Base-by-base conservation (phyloP, 2,113 vertebrate species). In the Rhipidura dahli region DNA sequence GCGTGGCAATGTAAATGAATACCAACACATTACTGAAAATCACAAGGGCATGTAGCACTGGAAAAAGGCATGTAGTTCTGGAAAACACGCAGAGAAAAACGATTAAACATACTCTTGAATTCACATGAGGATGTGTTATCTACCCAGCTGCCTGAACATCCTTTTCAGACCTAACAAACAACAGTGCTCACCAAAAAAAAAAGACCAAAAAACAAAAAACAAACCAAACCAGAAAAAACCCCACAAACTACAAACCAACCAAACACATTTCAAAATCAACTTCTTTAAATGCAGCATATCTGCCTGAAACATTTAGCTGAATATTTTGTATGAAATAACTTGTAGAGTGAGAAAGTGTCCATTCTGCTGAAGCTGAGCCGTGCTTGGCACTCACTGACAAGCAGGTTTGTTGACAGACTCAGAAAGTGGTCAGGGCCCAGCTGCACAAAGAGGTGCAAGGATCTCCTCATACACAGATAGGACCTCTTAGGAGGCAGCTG, bases 81-180 rank as follows among this genome's bases (percentile, higher is more conserved):
- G 59, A 71, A 80, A 88, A 56, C 15, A 65, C 0, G 8, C 11
- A 71, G 53, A n/a, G 26, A 83, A n/a, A 75, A 72, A 51, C n/a
- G 79, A 35, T 31, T 20, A 64, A 94, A 65, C 14, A 22, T 3
- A 31, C 19, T 60, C 56, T 1, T 21, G n/a, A 92, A 76, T 6
- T 18, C 15, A 51, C 33, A 31, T 14, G 31, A 90, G 77, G 60
- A 49, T 70, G 11, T 65, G 24, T 59, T 83, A 94, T 96, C 96
- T 95, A 97, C 95, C 90, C 76, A 90, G 94, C 70, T 97, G 97
- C 87, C 95, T 95, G 50, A 98, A 96, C 68, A 98, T 93, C 76
- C 83, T 96, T 59, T 85, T 82, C 86, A 98, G 94, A 94, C 96
- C 96, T 97, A 94, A 30, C 33, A 80, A 89, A 76, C 66, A 85